A percentile compares a stretch with the other conserved stretches of the same genome.
These are phyloP conservation scores for Apamea anceps DNA, from an alignment of 2,888 invertebrate species.

Conservation along the genomic window DNA sequence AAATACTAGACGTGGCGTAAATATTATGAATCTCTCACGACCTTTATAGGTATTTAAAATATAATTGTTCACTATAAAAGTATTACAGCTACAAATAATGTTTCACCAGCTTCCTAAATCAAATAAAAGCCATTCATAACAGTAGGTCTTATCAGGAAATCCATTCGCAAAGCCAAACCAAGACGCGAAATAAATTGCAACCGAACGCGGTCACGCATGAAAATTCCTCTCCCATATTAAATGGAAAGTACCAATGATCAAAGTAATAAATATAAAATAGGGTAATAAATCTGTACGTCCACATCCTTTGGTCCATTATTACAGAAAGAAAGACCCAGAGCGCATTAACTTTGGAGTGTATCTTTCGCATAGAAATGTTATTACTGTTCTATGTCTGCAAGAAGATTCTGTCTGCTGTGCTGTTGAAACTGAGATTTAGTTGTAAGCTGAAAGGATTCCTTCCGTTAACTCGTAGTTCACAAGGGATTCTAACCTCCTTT, in stretches of 20 bases:
- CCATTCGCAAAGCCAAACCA: constrained; percentile 45
- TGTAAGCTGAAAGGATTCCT: constrained; percentile 32
- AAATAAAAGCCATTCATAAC: constrained; percentile 39
- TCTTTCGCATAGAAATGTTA: constrained; percentile 59
- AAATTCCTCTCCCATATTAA: constrained; percentile 64
- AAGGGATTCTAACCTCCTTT: neutral
- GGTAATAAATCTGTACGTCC: constrained; percentile 67
- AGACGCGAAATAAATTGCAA: constrained; percentile 55
- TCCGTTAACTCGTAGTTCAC: constrained; percentile 32
- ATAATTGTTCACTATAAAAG: neutral
- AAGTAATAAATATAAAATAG: constrained; percentile 68
- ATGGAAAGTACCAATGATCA: constrained; percentile 66
- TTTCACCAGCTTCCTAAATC: constrained; percentile 10
- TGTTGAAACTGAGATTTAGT: constrained; percentile 47
- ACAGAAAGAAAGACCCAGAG: constrained; percentile 60
- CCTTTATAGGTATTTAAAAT: neutral
- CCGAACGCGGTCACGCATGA: constrained; percentile 58
- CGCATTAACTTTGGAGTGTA: constrained; percentile 67
- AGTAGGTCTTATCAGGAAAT: constrained; percentile 36
- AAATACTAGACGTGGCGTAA: neutral
- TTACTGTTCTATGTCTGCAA: constrained; percentile 38
- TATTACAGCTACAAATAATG: constrained; percentile 5
- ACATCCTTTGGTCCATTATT: constrained; percentile 68
- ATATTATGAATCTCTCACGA: neutral
- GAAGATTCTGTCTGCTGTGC: constrained; percentile 44